Evolutionary conservation across 2,797 vertebrate species (phyloP).

Genomic region (Acropternis orthonyx): DNA sequence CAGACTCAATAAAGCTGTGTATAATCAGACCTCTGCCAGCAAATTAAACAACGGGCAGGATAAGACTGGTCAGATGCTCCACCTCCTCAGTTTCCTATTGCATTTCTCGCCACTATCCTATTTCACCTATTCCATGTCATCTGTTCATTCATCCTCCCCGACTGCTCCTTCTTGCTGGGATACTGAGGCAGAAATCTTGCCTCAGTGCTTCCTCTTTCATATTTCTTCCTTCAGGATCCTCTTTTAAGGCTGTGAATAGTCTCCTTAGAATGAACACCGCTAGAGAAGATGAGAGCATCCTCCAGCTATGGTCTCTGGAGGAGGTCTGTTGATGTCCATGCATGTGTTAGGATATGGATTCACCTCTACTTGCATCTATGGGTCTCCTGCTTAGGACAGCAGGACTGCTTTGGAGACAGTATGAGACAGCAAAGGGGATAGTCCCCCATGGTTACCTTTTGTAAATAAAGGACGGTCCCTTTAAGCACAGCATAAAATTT

Average conservation of each 20-base stretch:
- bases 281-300: not conserved
- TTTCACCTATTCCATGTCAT: not conserved
- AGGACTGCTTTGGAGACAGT: not conserved
- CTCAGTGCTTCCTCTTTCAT: not conserved
- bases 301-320: not conserved
- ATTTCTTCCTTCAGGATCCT: not conserved
- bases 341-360: not conserved
- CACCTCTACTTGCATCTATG: not conserved
- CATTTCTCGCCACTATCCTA: not conserved
- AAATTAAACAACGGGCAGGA: not conserved
- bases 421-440: not conserved
- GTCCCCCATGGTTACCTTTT: constrained; percentile 89
- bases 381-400: not conserved
- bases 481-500: constrained; percentile 98
- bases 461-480: constrained; percentile 94
- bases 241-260: not conserved
- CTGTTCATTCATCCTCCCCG: not conserved
- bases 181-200: not conserved
- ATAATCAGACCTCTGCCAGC: not conserved
- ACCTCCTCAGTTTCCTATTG: not conserved
- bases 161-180: not conserved
- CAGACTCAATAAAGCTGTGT: not conserved
- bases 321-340: not conserved
- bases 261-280: not conserved
- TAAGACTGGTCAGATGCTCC: not conserved